A percentile compares a stretch with the other conserved stretches of the same genome.
phyloP scores from a whole-genome alignment of 2,113 vertebrate species.

The Procavia capensis region DNA sequence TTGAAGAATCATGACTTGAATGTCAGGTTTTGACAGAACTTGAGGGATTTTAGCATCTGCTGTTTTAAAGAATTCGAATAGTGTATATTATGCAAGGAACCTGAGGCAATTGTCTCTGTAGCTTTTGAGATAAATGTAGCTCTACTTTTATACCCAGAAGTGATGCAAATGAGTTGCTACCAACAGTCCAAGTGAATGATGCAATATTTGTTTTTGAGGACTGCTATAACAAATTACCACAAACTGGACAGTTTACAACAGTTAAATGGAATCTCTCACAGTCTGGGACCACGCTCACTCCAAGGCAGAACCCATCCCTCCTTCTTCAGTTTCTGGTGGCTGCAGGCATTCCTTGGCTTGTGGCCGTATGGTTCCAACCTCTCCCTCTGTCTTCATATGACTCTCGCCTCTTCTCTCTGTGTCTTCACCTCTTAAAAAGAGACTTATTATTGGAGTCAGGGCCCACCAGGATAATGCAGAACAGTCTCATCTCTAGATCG shows the following conservation, averaged over 20 bases:
- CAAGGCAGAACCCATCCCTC: neutral
- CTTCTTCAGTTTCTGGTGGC: neutral
- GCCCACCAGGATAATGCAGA: neutral
- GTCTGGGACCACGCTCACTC: neutral
- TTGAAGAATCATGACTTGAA: slow-evolving; percentile 39
- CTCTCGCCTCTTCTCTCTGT: neutral
- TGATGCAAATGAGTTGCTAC: neutral
- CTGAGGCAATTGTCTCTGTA: neutral
- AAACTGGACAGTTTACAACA: neutral
- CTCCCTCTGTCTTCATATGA: too few species aligned
- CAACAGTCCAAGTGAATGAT: neutral
- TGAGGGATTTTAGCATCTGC: neutral
- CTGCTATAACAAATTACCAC: neutral
- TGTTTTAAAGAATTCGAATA: slow-evolving; percentile 16
- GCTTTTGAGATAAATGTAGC: slow-evolving; percentile 20
- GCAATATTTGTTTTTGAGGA: neutral
- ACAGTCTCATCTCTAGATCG: neutral
- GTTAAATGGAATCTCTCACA: neutral
- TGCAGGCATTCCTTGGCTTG: neutral
- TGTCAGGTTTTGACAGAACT: slow-evolving; percentile 13
- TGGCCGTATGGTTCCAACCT: neutral
- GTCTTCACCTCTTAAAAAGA: neutral
- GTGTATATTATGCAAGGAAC: neutral
- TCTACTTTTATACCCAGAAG: neutral
- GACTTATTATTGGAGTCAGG: neutral